phyloP scores from a whole-genome alignment of 1,140 invertebrate species.

The Phthorimaea operculella region DNA sequence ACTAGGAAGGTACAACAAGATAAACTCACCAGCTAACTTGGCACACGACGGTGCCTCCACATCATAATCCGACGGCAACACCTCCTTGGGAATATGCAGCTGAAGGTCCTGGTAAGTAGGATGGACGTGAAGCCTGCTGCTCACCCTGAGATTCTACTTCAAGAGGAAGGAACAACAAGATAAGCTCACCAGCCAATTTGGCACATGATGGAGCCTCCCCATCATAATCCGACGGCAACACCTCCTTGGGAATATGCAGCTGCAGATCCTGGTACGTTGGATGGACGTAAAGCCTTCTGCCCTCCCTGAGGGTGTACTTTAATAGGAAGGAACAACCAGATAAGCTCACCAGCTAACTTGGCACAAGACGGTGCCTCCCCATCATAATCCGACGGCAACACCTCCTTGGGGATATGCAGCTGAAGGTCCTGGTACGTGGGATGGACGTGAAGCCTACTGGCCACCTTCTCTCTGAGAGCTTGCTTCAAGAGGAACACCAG shows the following conservation, averaged over 20 bases:
- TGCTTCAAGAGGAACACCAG: slow-evolving; percentile 62
- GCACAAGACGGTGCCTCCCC: slow-evolving; percentile 44
- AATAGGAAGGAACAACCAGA: too few relatives aligned
- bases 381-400: slow-evolving; percentile 67
- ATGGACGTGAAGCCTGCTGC: slow-evolving; percentile 58
- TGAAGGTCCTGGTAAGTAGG: slow-evolving; percentile 52
- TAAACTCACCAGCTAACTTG: slow-evolving; percentile 20
- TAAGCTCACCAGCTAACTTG: slow-evolving; percentile 41
- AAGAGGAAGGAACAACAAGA: too few relatives aligned
- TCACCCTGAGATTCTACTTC: slow-evolving; percentile 64
- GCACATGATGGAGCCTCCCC: slow-evolving; percentile 44
- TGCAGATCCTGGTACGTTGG: slow-evolving; percentile 59
- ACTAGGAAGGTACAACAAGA: too few relatives aligned
- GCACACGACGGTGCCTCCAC: slow-evolving; percentile 43
- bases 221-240: slow-evolving; percentile 67
- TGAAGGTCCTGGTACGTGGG: slow-evolving; percentile 59
- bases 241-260: slow-evolving; percentile 61
- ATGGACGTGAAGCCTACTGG: slow-evolving; percentile 58
- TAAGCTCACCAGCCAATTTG: slow-evolving; percentile 41
- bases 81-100: too few relatives aligned
- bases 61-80: too few relatives aligned
- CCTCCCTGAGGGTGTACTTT: slow-evolving; percentile 60
- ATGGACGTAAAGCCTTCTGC: slow-evolving; percentile 58
- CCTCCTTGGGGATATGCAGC: slow-evolving; percentile 61
- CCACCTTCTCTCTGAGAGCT: slow-evolving; percentile 62